Evolutionary conservation across 2,113 vertebrate genomes (phyloP), one percentile per base, ranked within the genome.

Genomic region (Pomatostomus ruficeps): DNA sequence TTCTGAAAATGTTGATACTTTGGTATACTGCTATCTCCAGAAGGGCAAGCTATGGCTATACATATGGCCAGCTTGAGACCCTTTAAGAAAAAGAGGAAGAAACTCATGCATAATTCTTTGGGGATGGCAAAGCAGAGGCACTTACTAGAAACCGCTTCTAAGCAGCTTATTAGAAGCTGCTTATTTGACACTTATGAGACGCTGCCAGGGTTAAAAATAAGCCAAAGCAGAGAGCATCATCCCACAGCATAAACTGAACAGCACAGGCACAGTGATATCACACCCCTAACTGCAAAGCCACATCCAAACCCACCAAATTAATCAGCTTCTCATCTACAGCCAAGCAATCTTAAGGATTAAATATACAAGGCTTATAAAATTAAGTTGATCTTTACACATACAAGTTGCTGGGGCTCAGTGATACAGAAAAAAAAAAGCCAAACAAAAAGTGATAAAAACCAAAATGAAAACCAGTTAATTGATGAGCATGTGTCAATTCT

Each of bases 151-250:
- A 72, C 58, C 58, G 85, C 42, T 89, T 81, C 77, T 79, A 95
- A 93, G 87, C 84, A 91, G 89, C 89, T 92, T 95, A 86, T 80
- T 92, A 91, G 73, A 95, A 96, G 79, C 86, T 91, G 89, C 86
- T 84, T 91, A 93, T 87, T 89, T 95, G 82, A 82, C 52, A 63
- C 82, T 75, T 85, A 79, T 3, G 90, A 82, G 94, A 96, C 86
- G 79, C 72, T 91, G 62, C 63, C 94, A 96, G 54, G 71, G 92
- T 96, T 94, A 92, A 94, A 93, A 96, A 83, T 65, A 95, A 93
- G 77, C 62, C 81, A 73, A 88, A 92, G 83, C 68, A 86, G 38
- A 88, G 42, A 81, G 52, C 73, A 74, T 85, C 72, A 67, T 86
- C 59, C 18, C 38, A 57, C n/a, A 59, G 82, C 71, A 85, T 26